A percentile compares a stretch with the other conserved stretches of the same genome.
These are phyloP conservation scores for Taeniopygia guttata DNA, from an alignment of 2,797 vertebrate genomes.

Conservation along the genomic window DNA sequence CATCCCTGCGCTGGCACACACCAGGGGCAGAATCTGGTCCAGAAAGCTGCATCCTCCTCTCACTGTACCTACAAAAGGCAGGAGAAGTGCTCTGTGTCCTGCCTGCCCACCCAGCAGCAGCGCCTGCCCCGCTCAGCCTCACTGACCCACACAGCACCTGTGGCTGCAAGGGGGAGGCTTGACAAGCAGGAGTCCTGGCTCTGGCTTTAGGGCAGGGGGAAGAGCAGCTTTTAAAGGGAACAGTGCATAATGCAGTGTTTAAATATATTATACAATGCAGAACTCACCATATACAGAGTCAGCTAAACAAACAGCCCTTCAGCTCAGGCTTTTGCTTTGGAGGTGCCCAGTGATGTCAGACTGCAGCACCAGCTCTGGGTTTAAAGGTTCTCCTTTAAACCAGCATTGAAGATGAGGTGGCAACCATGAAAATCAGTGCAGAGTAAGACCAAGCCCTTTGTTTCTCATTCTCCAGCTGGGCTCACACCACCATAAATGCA, in stretches of 20 bases:
- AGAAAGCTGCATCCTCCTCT: not conserved
- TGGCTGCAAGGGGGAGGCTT: not conserved
- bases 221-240: not conserved
- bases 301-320: not conserved
- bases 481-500: not conserved
- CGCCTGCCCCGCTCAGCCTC: not conserved
- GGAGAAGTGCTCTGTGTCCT: not conserved
- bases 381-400: not conserved
- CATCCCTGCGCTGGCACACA: not conserved
- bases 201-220: not conserved
- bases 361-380: not conserved
- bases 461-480: not conserved
- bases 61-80: not conserved
- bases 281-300: rapidly evolving
- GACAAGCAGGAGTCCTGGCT: not conserved
- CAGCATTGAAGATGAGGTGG: rapidly evolving
- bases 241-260: not conserved
- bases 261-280: not conserved
- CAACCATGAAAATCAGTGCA: not conserved
- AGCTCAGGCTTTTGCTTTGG: not conserved
- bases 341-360: rapidly evolving
- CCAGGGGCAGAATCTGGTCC: not conserved
- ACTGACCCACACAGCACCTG: rapidly evolving
- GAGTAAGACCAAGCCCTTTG: not conserved
- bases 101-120: not conserved